Conservation (phyloP, 2,797 vertebrate genomes). For the Channa striata region DNA sequence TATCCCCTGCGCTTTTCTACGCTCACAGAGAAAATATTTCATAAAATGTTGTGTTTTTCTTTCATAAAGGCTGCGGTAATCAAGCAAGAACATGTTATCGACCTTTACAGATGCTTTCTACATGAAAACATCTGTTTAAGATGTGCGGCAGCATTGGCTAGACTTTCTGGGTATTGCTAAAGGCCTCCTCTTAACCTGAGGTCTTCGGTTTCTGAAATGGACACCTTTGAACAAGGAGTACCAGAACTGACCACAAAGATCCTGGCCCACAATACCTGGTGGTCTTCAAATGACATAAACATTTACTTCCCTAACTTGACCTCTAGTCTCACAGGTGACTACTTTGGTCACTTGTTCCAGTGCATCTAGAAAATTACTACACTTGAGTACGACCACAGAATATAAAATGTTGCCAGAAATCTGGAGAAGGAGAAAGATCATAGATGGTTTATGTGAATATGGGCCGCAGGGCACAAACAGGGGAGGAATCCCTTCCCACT, state of each 20-base stretch:
- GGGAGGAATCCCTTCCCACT: too few relatives aligned
- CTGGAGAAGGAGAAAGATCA: too few relatives aligned
- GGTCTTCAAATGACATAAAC: constrained; percentile 1
- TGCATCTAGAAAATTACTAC: too few relatives aligned
- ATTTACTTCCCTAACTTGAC: constrained; percentile 4
- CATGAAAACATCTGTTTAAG: constrained; percentile 66
- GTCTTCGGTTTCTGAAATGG: constrained; percentile 29
- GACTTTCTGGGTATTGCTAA: constrained; percentile 30
- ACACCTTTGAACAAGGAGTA: constrained; percentile 10
- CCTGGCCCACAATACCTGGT: background rate
- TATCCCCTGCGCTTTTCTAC: constrained; percentile 61
- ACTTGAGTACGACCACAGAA: too few relatives aligned
- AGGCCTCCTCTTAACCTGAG: constrained; percentile 19
- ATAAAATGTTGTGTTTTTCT: constrained; percentile 64
- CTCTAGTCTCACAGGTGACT: constrained; percentile 1
- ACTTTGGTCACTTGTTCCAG: too few relatives aligned
- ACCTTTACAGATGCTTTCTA: constrained; percentile 62
- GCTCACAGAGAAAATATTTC: constrained; percentile 61
- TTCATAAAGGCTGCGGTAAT: constrained; percentile 66
- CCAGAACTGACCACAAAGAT: constrained; percentile 1
- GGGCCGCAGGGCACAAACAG: too few relatives aligned
- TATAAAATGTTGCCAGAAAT: too few relatives aligned
- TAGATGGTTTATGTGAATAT: too few relatives aligned
- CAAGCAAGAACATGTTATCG: constrained; percentile 66
- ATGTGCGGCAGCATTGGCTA: constrained; percentile 39